These are phyloP conservation scores for Falco rusticolus DNA, from an alignment of 2,797 vertebrate species.

Conservation along the genomic window DNA sequence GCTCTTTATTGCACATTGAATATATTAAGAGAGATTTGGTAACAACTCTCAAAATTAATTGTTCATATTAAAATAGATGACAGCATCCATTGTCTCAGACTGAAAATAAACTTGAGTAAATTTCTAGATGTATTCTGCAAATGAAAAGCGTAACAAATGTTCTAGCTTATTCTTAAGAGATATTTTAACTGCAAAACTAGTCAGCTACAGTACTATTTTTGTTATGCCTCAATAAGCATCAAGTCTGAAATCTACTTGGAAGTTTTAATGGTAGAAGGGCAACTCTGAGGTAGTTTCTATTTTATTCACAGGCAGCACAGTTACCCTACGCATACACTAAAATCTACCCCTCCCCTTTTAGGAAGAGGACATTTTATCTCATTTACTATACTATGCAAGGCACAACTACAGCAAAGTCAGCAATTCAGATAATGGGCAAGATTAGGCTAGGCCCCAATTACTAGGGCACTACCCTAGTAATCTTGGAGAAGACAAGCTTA, in stretches of 20 bases:
- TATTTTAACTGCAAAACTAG: not conserved
- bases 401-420: not conserved
- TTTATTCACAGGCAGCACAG: not conserved
- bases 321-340: not conserved
- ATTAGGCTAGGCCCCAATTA: not conserved
- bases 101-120: not conserved
- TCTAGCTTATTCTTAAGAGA: not conserved
- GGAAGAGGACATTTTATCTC: not conserved
- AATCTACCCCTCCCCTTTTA: not conserved
- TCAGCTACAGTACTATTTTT: not conserved
- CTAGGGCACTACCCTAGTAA: not conserved
- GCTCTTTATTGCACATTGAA: not conserved
- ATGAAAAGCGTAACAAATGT: not conserved
- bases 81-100: not conserved
- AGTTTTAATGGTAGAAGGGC: not conserved
- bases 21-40: not conserved
- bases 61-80: not conserved
- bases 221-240: not conserved
- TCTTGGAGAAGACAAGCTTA: not conserved
- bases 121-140: not conserved
- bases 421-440: not conserved
- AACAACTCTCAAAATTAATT: not conserved
- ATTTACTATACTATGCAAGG: not conserved
- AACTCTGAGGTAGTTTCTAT: not conserved
- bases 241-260: not conserved